Percentiles rank a stretch among this genome's conserved stretches.
phyloP scores from a whole-genome alignment of 2,888 invertebrate species.

The Synanthedon vespiformis region DNA sequence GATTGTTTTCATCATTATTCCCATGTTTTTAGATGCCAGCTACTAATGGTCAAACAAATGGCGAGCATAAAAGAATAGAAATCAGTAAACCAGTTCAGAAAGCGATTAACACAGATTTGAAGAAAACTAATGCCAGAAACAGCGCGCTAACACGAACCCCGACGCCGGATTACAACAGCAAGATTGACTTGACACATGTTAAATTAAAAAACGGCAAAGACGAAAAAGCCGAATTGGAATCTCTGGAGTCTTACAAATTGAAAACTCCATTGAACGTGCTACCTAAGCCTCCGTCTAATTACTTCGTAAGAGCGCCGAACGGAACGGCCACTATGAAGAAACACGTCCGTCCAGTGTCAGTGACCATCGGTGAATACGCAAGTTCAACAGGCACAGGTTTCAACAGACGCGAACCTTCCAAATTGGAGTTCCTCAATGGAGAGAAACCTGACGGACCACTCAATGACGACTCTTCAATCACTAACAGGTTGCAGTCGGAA shows the following conservation, averaged over 20 bases:
- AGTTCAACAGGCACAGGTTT: conserved; percentile 53
- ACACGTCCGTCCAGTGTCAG: conserved; percentile 72
- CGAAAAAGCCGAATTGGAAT: conserved; percentile 79
- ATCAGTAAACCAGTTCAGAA: conserved; percentile 17
- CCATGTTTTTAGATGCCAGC: conserved; percentile 43
- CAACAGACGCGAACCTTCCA: conserved; percentile 74
- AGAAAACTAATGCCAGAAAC: conserved; percentile 35
- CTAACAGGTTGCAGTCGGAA: conserved; percentile 79
- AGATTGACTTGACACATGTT: conserved; percentile 22
- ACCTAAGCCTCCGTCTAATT: conserved; percentile 77
- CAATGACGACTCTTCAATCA: conserved; percentile 64
- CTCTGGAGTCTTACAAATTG: conserved; percentile 79
- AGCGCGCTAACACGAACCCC: conserved; percentile 44
- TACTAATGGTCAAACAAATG: conserved; percentile 42
- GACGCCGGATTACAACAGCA: conserved; percentile 51
- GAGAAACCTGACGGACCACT: conserved; percentile 50
- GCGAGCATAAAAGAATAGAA: conserved; percentile 26
- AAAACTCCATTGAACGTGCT: conserved; percentile 72
- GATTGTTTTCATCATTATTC: no score
- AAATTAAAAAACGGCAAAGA: conserved; percentile 38
- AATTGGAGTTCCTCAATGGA: conserved; percentile 75
- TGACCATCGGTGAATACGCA: conserved; percentile 77
- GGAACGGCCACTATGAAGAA: conserved; percentile 71
- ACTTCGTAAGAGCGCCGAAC: conserved; percentile 72
- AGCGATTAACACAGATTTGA: conserved; percentile 22